Evolutionary conservation across 2,797 vertebrate species (phyloP).

Genomic region (Pyrocephalus nanus): DNA sequence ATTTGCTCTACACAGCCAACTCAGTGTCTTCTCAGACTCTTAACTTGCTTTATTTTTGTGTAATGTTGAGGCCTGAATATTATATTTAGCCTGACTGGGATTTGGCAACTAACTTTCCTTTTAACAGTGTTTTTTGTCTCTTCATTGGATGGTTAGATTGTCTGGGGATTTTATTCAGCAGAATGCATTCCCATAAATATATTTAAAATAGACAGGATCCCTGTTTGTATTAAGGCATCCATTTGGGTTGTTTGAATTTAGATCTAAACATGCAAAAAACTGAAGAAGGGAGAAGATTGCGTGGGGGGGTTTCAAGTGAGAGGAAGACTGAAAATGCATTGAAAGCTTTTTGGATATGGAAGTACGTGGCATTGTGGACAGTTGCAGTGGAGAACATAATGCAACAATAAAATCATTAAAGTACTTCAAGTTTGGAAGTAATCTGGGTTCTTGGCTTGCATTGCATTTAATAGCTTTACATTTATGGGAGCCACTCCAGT

Average conservation of each 20-base stretch:
- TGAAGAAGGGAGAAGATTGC: constrained; percentile 1
- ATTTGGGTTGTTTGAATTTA: constrained; percentile 43
- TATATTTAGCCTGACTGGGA: constrained; percentile 60
- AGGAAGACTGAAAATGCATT: constrained; percentile 28
- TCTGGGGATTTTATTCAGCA: constrained; percentile 63
- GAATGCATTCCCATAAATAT: constrained; percentile 56
- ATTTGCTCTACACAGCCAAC: neutral
- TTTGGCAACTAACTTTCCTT: constrained; percentile 53
- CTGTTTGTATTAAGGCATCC: constrained; percentile 29
- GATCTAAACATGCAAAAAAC: constrained; percentile 30
- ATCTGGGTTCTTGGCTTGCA: constrained; percentile 63
- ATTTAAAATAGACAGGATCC: constrained; percentile 44
- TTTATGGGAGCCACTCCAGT: constrained; percentile 68
- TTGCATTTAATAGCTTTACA: constrained; percentile 66
- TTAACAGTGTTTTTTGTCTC: constrained; percentile 30
- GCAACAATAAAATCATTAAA: constrained; percentile 70
- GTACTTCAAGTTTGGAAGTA: constrained; percentile 63
- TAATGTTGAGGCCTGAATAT: neutral
- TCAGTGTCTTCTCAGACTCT: neutral
- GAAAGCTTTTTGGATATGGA: constrained; percentile 57
- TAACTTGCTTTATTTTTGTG: neutral
- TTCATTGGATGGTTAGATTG: constrained; percentile 18
- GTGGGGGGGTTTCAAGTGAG: constrained; percentile 15
- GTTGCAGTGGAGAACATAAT: constrained; percentile 61
- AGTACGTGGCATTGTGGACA: constrained; percentile 49